phyloP scores from a whole-genome alignment of 2,113 vertebrate species.

The Typhlomys cinereus region DNA sequence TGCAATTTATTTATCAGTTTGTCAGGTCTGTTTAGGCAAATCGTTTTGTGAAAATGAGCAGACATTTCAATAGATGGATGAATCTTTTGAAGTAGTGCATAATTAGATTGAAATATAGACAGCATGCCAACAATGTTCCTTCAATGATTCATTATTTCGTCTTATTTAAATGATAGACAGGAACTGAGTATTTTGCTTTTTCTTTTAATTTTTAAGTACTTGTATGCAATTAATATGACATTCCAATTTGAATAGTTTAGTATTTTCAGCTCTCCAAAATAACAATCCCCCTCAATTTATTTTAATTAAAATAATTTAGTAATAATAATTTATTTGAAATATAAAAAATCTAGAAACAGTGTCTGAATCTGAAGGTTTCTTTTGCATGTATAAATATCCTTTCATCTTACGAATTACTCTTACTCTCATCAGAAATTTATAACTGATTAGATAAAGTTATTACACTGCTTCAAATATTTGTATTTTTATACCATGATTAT shows the following conservation, averaged over 20 bases:
- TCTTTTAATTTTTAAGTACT: neutral
- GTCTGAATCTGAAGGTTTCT: neutral
- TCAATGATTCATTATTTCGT: constrained; percentile 56
- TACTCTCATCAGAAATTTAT: neutral
- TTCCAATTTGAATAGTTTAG: constrained; percentile 40
- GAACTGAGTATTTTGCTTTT: neutral
- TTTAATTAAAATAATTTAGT: constrained; percentile 56
- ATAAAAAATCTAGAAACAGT: neutral
- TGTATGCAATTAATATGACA: constrained; percentile 15
- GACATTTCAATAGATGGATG: neutral
- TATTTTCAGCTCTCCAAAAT: constrained; percentile 40
- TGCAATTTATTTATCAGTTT: constrained; percentile 44
- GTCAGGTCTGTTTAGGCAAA: constrained; percentile 25
- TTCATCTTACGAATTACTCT: constrained; percentile 13
- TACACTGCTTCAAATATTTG: constrained; percentile 5
- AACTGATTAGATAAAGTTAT: constrained; percentile 1
- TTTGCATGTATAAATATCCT: neutral
- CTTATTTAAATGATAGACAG: constrained; percentile 34
- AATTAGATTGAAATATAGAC: constrained; percentile 62
- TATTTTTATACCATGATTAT: neutral
- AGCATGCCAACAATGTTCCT: constrained; percentile 12
- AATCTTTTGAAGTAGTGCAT: constrained; percentile 20
- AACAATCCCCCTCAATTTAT: neutral
- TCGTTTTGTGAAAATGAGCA: neutral
- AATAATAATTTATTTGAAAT: constrained; percentile 40